Base-by-base conservation (phyloP, 2,797 vertebrate species). In the Jordanella pulchra region DNA sequence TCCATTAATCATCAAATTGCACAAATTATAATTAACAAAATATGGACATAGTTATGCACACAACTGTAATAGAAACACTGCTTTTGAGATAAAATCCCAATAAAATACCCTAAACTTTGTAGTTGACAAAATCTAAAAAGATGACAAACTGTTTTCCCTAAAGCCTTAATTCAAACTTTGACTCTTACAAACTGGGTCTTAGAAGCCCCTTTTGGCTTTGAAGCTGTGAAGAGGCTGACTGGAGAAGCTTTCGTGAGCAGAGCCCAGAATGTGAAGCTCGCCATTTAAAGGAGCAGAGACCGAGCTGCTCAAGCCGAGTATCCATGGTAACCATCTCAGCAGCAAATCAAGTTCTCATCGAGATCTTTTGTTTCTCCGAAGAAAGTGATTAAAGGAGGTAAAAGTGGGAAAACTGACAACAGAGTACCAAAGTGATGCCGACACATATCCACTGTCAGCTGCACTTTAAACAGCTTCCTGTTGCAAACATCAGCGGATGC, bases 321-420 rank as follows among this genome's bases (percentile, higher is more conserved):
- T 85, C 93, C 91, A 93, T 93, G 85, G 89, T 86, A 93, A 93
- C 93, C 88, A 84, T 86, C 86, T 83, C 53, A 84, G 83, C 86
- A 89, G 85, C 78, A 79, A 84, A 86, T 89, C 70, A 53, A 90
- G 86, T 86, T 82, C 81, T 83, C 14, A 61, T 85, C 81, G 76
- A 87, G 72, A 72, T 87, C 75, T 83, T 89, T 88, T 89, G 84
- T 88, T 87, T 91, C 87, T 84, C 75, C 71, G 69, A 81, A 91
- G 81, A 81, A 90, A 87, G 83, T 89, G 81, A 88, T 89, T 92
- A 91, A 87, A 85, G 70, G 71, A 83, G 71, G 89, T 84, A 86
- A 88, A 89, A 88, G 86, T 88, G 82, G 84, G 69, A 83, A 84
- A 82, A 63, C 14, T 0, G 7, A 81, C 74, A 81, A 77, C 73